Percentiles rank a stretch among this genome's conserved stretches.
Conservation (phyloP, 2,797 vertebrate genomes). For the Myripristis jacobus region DNA sequence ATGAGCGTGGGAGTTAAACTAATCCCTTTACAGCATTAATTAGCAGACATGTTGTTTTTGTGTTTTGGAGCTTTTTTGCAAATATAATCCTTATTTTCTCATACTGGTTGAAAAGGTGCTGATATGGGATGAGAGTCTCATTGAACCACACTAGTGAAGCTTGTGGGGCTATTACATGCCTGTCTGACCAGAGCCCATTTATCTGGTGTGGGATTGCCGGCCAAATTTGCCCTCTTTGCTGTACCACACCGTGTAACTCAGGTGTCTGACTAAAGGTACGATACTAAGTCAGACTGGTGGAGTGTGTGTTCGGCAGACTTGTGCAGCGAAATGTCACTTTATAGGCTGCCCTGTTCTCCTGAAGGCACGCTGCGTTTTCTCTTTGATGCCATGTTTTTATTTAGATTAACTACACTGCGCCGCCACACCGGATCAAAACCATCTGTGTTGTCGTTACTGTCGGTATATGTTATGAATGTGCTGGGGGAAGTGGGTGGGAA, state of each 20-base stretch:
- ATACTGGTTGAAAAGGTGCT: slow-evolving; percentile 57
- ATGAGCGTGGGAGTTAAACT: slow-evolving; percentile 7
- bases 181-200: slow-evolving; percentile 47
- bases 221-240: slow-evolving; percentile 36
- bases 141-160: slow-evolving; percentile 36
- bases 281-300: slow-evolving; percentile 42
- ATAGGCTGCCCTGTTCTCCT: slow-evolving; percentile 40
- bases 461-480: slow-evolving; percentile 51
- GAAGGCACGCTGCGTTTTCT: slow-evolving; percentile 46
- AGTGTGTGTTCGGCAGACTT: slow-evolving; percentile 58
- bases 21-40: not conserved
- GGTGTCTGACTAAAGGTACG: slow-evolving; percentile 37
- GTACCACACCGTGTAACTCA: slow-evolving; percentile 23
- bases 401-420: slow-evolving; percentile 56
- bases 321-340: slow-evolving; percentile 56
- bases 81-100: slow-evolving; percentile 30
- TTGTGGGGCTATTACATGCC: slow-evolving; percentile 61
- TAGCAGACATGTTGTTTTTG: too few relatives aligned
- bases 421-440: slow-evolving; percentile 62
- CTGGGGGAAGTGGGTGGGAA: slow-evolving; percentile 61
- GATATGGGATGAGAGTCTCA: slow-evolving; percentile 39
- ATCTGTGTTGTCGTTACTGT: slow-evolving; percentile 69
- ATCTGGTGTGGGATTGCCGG: slow-evolving; percentile 24
- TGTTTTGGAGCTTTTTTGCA: too few relatives aligned
- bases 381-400: slow-evolving; percentile 62